phyloP scores from a whole-genome alignment of 2,113 vertebrate genomes.

The Atherinomorus stipes region DNA sequence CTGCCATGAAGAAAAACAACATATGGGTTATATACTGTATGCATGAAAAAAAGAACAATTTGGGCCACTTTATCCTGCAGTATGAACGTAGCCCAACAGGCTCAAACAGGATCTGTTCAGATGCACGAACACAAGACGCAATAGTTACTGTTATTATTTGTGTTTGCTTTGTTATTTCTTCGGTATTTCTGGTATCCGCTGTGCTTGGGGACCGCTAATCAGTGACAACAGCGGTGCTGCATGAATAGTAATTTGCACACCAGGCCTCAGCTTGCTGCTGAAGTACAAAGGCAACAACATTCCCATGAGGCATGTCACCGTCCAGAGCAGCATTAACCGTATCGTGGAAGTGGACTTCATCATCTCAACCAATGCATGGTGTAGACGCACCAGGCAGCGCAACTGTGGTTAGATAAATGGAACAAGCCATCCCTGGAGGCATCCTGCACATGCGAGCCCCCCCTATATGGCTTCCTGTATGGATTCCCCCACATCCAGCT shows the following conservation, averaged over 20 bases:
- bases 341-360: conserved; percentile 1
- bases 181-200: background rate
- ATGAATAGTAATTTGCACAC: conserved; percentile 26
- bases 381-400: conserved; percentile 25
- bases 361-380: conserved; percentile 6
- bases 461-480: conserved; percentile 57
- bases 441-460: conserved; percentile 16
- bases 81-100: too few relatives aligned
- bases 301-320: conserved; percentile 44
- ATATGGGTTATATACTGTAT: too few relatives aligned
- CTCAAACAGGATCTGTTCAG: too few relatives aligned
- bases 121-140: too few relatives aligned
- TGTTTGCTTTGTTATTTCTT: background rate
- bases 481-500: conserved; percentile 44
- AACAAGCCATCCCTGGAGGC: conserved; percentile 56
- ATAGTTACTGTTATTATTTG: too few relatives aligned
- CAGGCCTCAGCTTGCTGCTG: conserved; percentile 35
- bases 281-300: background rate
- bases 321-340: conserved; percentile 32
- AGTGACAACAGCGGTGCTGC: conserved; percentile 15
- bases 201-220: conserved; percentile 13
- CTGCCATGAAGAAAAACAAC: too few relatives aligned
- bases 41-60: too few relatives aligned
- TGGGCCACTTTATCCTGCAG: too few relatives aligned
- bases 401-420: conserved; percentile 62